Base-by-base conservation (phyloP, 2,113 vertebrate species). In the Conger conger region DNA sequence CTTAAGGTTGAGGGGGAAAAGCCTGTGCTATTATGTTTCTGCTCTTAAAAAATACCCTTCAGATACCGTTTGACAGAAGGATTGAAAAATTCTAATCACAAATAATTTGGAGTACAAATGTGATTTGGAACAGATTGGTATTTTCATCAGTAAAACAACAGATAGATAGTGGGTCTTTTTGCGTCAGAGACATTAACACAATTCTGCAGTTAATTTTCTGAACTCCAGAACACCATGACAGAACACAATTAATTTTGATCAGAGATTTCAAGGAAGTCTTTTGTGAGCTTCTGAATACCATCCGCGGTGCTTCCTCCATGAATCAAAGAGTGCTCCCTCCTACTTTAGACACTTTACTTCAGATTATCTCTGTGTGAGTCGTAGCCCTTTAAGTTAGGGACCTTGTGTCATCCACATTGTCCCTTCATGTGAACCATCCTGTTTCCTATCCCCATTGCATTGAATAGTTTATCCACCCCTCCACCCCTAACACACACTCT, bases 191-290 rank as follows among this genome's bases (percentile, higher is more conserved):
- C 57, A 20, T 63, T 20, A 63, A 63, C 57, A 27, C 57, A 63
- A 27, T 63, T 63, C 2, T 27, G 23, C 20, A 23, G 27, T 73
- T 33, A 30, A 27, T 27, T 73, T 73, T 73, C 0, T 8, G 11
- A 30, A 73, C n/a, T 73, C n/a, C 33, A 30, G 20, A 73, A 30
- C 68, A 73, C 68, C 9, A 27, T 42, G 5, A 36, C 30, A 60
- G 80, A 57, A 82, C 6, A 17, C 50, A 82, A 82, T 82, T 42
- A 54, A 57, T 82, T 53, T 82, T 54, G 68, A 16, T 33, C 13
- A 35, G 38, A 57, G 16, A 57, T 60, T 33, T 13, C 33, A n/a
- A 35, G 50, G 17, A 42, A 82, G 20, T 33, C 30, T 82, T 30
- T 82, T 60, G 80, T 82, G 35, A 73, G 68, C 18, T 36, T 50